Percentiles rank a stretch among this genome's conserved stretches.
Evolutionary conservation across 2,113 vertebrate species (phyloP).

Genomic region (Anoplopoma fimbria): DNA sequence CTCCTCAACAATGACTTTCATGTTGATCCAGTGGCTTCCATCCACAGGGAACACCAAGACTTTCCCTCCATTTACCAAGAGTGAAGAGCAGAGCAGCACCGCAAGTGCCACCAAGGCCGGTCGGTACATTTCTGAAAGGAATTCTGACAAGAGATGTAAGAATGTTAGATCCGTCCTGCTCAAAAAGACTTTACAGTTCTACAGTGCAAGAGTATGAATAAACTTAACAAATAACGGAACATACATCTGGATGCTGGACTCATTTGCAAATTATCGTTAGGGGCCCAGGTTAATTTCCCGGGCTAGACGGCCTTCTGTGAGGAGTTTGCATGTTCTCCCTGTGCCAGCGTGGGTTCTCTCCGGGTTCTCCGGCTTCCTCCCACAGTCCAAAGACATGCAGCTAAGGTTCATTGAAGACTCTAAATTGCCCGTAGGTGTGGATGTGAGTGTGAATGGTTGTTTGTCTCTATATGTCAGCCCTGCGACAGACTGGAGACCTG

Average conservation of each 20-base stretch:
- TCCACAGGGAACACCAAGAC: conserved; percentile 69
- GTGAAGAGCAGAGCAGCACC: conserved; percentile 40
- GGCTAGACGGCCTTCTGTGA: too few relatives aligned
- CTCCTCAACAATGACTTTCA: conserved; percentile 69
- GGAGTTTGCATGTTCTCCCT: too few relatives aligned
- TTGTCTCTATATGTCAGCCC: too few relatives aligned
- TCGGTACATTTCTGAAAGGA: conserved; percentile 60
- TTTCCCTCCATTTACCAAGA: conserved; percentile 51
- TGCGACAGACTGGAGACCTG: too few relatives aligned
- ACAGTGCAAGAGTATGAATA: background rate
- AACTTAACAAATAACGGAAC: too few relatives aligned
- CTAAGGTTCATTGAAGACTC: too few relatives aligned
- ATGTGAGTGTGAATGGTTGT: too few relatives aligned
- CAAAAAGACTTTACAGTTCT: background rate
- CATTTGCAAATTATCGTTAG: background rate
- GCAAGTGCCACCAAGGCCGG: conserved; percentile 4
- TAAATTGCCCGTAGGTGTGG: too few relatives aligned
- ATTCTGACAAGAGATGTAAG: conserved; percentile 26
- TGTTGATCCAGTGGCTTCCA: conserved; percentile 79
- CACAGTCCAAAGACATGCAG: too few relatives aligned
- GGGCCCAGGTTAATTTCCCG: too few relatives aligned
- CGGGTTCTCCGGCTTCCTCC: too few relatives aligned
- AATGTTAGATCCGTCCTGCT: background rate
- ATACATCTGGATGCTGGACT: background rate
- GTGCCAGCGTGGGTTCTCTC: too few relatives aligned